Evolutionary conservation across 1,140 invertebrate genomes (phyloP).

Genomic region (Trissolcus basalis): DNA sequence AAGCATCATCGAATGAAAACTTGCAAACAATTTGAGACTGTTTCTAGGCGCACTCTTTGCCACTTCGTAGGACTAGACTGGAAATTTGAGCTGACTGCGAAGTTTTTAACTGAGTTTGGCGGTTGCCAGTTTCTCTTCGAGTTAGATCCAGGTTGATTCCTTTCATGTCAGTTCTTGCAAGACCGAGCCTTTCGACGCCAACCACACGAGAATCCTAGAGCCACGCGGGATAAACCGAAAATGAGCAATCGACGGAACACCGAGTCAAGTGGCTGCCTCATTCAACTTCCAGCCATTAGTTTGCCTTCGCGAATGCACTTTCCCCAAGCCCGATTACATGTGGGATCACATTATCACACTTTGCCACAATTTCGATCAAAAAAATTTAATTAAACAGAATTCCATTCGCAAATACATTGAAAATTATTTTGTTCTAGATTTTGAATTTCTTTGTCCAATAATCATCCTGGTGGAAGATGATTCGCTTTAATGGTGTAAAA

Average conservation of each 20-base stretch:
- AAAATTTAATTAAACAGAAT: neutral
- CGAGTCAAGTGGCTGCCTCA: constrained; percentile 50
- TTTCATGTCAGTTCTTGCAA: constrained; percentile 57
- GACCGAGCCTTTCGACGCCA: constrained; percentile 53
- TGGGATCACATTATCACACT: constrained; percentile 29
- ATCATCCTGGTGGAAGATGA: no score
- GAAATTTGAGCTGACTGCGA: constrained; percentile 60
- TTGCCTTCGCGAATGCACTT: constrained; percentile 37
- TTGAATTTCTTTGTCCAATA: no score
- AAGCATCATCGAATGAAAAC: constrained; percentile 39
- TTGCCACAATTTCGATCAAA: constrained; percentile 10
- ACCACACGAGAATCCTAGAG: constrained; percentile 38
- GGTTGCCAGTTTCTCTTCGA: constrained; percentile 58
- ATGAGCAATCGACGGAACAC: constrained; percentile 54
- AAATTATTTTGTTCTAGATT: no score
- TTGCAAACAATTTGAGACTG: constrained; percentile 56
- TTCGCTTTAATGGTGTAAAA: no score
- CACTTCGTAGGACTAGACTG: constrained; percentile 45
- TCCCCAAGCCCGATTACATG: constrained; percentile 35
- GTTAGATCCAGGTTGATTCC: constrained; percentile 46
- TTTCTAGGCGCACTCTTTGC: constrained; percentile 44
- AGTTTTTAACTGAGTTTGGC: constrained; percentile 64
- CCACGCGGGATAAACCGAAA: constrained; percentile 49
- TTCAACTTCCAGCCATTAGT: constrained; percentile 51
- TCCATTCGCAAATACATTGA: no score